Base-by-base conservation (phyloP, 2,113 vertebrate genomes). In the Semnornis frantzii region DNA sequence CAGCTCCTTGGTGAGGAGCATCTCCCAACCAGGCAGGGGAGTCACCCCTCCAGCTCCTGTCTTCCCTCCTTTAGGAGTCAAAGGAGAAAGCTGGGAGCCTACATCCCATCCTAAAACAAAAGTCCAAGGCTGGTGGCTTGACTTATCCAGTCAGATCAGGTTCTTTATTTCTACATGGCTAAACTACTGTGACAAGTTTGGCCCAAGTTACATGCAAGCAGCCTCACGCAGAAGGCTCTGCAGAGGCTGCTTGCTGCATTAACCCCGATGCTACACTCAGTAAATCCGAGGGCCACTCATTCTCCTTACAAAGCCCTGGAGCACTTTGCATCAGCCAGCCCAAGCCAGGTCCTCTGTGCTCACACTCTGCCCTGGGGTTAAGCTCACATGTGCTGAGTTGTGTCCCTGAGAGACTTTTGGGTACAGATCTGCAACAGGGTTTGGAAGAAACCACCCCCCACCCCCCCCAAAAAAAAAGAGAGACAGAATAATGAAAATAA, bases 361-460 rank as follows among this genome's bases (percentile, higher is more conserved):
- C 20, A 1, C 70, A 23, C 6, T 46, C 25, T 39, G 25, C 54
- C 64, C 14, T 18, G 24, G 65, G 73, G 15, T 54, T 21, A 13
- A 19, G n/a, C 17, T 76, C 27, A 3, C 1, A 0, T 2, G 1
- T 8, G 20, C 50, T 10, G 23, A 2, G 4, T 31, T 8, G 30
- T 3, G 12, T 18, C 44, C 37, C 85, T 0, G 8, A 0, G 4
- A 50, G 8, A 18, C 15, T 5, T n/a, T 23, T 1, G 0, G 85
- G 78, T n/a, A 30, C 19, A 2, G 31, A 44, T 8, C 64, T 3
- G 10, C 37, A 7, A 6, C 0, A 1, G 46, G 31, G 42, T 19
- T 76, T 75, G 74, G 75, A 76, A 72, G 16, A 46, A 44, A 37
- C 37, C 37, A 37, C 37, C 37, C 37, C 37, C 8, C 37, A 37